Evolutionary conservation across 2,113 vertebrate species (phyloP).

Genomic region (Argyrosomus japonicus): DNA sequence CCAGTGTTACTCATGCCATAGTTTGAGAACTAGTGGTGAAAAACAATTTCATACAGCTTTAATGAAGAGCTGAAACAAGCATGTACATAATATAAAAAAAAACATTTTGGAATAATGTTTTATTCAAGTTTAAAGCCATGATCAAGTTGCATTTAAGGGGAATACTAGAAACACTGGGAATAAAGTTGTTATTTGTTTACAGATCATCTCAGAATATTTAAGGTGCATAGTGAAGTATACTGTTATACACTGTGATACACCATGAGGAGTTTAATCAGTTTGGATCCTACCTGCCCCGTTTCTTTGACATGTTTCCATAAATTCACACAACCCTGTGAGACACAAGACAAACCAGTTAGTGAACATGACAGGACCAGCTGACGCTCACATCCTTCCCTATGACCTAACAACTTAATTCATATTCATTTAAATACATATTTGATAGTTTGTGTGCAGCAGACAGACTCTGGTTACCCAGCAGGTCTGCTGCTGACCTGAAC

Average conservation of each 20-base stretch:
- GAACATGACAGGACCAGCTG: constrained; percentile 3
- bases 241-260: background rate
- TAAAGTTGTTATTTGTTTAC: background rate
- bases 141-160: background rate
- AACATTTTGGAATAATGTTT: background rate
- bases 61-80: background rate
- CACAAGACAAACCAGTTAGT: constrained; percentile 53
- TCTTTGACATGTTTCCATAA: constrained; percentile 89
- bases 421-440: accelerated
- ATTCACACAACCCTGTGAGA: constrained; percentile 78
- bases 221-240: background rate
- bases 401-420: background rate
- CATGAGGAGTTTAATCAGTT: background rate
- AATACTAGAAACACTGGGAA: background rate
- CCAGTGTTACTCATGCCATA: too few relatives aligned
- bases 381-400: background rate
- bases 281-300: constrained; percentile 84
- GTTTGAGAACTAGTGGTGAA: too few relatives aligned
- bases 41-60: background rate
- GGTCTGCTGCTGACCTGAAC: background rate
- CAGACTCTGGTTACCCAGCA: background rate
- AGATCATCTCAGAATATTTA: background rate
- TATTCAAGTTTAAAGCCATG: background rate
- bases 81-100: background rate
- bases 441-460: background rate